Conservation (phyloP, 2,113 vertebrate genomes). For the Aramus guarauna region DNA sequence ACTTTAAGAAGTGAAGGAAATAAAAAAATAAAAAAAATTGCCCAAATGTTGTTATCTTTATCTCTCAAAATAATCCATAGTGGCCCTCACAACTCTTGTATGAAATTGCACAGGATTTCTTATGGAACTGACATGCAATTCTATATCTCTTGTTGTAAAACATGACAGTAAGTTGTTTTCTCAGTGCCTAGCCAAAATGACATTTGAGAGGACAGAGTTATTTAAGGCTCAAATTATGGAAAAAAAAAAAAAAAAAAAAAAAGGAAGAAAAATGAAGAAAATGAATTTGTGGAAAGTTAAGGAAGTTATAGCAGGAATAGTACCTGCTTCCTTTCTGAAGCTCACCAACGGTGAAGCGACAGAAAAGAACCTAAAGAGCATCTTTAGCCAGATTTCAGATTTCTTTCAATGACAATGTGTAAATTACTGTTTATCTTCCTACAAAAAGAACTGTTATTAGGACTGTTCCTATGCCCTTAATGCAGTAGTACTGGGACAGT, state of each 20-base stretch:
- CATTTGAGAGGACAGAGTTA: neutral
- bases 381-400: neutral
- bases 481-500: neutral
- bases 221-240: neutral
- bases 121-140: neutral
- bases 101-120: neutral
- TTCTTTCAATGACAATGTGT: neutral
- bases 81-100: neutral
- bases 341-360: neutral
- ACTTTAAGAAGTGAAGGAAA: neutral
- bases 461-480: neutral
- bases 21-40: neutral
- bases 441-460: neutral
- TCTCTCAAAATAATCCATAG: neutral
- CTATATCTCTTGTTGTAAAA: neutral
- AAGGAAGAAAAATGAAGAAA: neutral
- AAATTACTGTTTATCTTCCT: neutral
- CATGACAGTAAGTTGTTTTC: neutral
- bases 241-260: neutral
- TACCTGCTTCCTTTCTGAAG: neutral
- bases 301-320: neutral
- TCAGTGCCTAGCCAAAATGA: neutral
- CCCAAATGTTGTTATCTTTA: neutral
- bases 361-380: neutral
- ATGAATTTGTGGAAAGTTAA: neutral